phyloP scores from a whole-genome alignment of 2,888 invertebrate genomes.

The Rosalia funebris region DNA sequence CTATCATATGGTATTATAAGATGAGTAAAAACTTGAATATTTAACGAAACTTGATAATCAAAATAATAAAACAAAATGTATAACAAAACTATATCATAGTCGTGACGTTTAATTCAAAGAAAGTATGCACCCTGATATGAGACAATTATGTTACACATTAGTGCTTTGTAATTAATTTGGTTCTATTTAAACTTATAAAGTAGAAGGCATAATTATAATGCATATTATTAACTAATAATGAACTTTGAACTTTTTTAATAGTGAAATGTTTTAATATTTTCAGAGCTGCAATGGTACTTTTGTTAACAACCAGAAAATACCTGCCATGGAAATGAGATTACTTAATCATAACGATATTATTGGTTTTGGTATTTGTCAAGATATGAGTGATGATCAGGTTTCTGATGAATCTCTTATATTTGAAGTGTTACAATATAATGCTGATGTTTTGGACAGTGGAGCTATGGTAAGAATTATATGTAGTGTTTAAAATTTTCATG shows the following conservation, averaged over 20 bases:
- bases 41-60: too few species aligned
- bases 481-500: too few species aligned
- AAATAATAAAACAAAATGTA: too few species aligned
- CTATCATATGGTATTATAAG: too few species aligned
- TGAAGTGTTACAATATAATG: constrained; percentile 17
- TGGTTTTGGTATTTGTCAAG: constrained; percentile 64
- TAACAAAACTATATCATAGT: too few species aligned
- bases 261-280: constrained; percentile 48
- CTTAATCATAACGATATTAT: constrained; percentile 66
- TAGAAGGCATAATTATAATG: too few species aligned
- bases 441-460: background rate
- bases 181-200: too few species aligned
- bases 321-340: constrained; percentile 57
- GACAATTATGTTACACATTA: too few species aligned
- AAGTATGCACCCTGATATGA: too few species aligned
- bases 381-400: constrained; percentile 9
- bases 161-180: too few species aligned
- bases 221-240: background rate
- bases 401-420: constrained; percentile 22
- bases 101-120: too few species aligned
- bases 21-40: too few species aligned
- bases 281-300: constrained; percentile 72
- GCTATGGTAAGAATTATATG: background rate
- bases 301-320: constrained; percentile 65
- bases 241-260: background rate